Evolutionary conservation across 2,797 vertebrate genomes (phyloP).

Genomic region (Menidia menidia): DNA sequence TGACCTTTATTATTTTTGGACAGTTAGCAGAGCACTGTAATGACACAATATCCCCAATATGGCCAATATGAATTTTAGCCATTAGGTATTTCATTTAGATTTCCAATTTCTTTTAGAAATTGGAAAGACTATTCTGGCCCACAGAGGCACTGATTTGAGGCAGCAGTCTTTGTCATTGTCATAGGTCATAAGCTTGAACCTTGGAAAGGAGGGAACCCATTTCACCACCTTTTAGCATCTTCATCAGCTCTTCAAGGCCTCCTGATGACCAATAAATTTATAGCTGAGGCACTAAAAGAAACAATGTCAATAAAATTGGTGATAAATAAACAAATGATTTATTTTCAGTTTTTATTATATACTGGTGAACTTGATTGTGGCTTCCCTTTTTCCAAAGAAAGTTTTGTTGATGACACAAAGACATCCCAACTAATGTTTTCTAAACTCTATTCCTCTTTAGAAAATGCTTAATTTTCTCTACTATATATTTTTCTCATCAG

Average conservation of each 20-base stretch:
- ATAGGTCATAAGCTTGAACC: constrained; percentile 81
- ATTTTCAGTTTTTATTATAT: background rate
- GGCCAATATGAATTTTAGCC: constrained; percentile 28
- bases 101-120: constrained; percentile 85
- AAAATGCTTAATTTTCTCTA: too few species aligned
- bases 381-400: background rate
- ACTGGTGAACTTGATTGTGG: background rate
- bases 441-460: too few species aligned
- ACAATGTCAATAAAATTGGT: background rate
- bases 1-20: too few species aligned
- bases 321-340: background rate
- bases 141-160: constrained; percentile 84
- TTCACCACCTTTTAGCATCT: constrained; percentile 74
- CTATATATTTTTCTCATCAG: too few species aligned
- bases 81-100: constrained; percentile 65
- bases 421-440: too few species aligned
- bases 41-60: too few species aligned
- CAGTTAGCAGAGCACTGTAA: too few species aligned
- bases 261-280: constrained; percentile 90
- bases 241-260: constrained; percentile 84
- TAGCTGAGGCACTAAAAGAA: constrained; percentile 63
- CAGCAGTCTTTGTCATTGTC: constrained; percentile 86
- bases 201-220: constrained; percentile 85
- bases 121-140: constrained; percentile 87
- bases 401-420: constrained; percentile 85